Base-by-base conservation (phyloP, 53 echinoderm and acorn worm species). In the Pentamera pediparva region DNA sequence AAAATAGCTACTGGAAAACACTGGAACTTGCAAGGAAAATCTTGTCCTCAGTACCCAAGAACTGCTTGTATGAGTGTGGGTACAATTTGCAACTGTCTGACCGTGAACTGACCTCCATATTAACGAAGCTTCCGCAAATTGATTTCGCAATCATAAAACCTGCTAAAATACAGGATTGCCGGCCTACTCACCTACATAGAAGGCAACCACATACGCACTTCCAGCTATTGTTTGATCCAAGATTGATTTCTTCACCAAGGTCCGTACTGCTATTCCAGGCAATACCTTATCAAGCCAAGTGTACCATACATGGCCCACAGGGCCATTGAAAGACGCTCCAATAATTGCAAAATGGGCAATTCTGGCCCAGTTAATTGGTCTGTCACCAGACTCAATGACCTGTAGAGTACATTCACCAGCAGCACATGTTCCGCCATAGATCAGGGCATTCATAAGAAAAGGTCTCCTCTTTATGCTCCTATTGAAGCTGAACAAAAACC, bases 291-390 rank as follows among this genome's bases (percentile, higher is more conserved):
- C 96, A 36, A 95, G 67, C 88, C 92, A 91, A 34, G 79, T 78
- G 64, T 90, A 95, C 96, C 96, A 95, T 30, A 76, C 70, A 75
- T 79, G 91, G 4, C 87, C 90, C 13, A 88, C 75, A 43, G 96
- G 96, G 53, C 96, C 96, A 62, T 79, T 88, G 63, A 82, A 88
- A 37, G 88, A 85, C 31, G 79, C 76, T 11, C 96, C 96, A 20
- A 95, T 79, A 20, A 91, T 61, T 29, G 72, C 70, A 77, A 91
- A 82, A 27, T 78, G 78, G 8, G 78, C 75, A 30, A 91, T 83
- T 55, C 85, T 85, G 11, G 57, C 62, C 75, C 80, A 82, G 35
- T 95, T 88, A 37, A 85, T 63, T 27, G 28, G 30, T 39, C 72
- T 85, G 27, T 87, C 80, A 17, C 70, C 43, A 28, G 81, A 76